phyloP scores from a whole-genome alignment of 2,888 invertebrate genomes.

The Synanthedon myopaeformis region DNA sequence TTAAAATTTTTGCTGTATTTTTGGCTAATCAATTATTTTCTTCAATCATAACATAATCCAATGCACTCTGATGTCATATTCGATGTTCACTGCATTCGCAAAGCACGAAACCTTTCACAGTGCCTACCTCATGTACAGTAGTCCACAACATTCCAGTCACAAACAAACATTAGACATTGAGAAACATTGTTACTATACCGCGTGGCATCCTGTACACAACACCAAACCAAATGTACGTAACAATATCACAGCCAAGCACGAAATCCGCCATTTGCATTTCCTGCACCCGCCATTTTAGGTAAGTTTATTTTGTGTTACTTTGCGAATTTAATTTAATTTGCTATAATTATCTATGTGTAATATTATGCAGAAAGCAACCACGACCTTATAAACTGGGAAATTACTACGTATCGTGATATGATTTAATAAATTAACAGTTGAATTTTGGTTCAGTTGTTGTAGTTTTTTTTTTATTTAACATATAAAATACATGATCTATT shows the following conservation, averaged over 20 bases:
- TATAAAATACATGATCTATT: too few relatives aligned
- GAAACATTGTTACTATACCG: too few relatives aligned
- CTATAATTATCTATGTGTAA: neutral
- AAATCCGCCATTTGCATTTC: slow-evolving; percentile 11
- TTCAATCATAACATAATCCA: slow-evolving; percentile 1
- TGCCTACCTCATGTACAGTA: slow-evolving; percentile 2
- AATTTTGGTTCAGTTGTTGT: too few relatives aligned
- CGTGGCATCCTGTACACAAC: too few relatives aligned
- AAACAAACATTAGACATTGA: too few relatives aligned
- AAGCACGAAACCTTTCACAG: neutral
- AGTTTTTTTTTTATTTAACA: too few relatives aligned
- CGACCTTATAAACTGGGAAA: neutral
- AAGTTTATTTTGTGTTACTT: slow-evolving; percentile 26
- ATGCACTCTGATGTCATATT: too few relatives aligned
- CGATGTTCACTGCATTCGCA: neutral
- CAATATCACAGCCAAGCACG: slow-evolving; percentile 5
- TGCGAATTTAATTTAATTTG: slow-evolving; percentile 20
- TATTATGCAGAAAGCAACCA: neutral
- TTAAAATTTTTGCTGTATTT: too few relatives aligned
- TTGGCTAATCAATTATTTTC: too few relatives aligned
- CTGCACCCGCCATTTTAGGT: slow-evolving; percentile 24
- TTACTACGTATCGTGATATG: too few relatives aligned
- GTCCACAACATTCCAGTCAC: slow-evolving; percentile 1
- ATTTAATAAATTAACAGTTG: too few relatives aligned
- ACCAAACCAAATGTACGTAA: too few relatives aligned